Conservation (phyloP, 1,140 invertebrate species). For the Drosophila gunungcola region DNA sequence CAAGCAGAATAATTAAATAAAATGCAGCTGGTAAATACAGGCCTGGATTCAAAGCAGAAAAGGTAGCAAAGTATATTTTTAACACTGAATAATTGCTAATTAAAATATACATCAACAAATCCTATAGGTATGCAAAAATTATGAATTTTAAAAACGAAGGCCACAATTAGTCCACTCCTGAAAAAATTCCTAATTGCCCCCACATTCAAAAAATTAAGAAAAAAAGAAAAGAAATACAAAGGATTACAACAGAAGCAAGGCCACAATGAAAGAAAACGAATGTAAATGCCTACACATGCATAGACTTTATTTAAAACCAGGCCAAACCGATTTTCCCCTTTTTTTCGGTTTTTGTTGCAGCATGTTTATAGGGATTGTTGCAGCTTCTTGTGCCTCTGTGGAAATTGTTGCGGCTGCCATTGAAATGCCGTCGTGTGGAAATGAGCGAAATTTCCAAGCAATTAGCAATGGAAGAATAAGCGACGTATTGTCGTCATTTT, state of each 20-base stretch:
- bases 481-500: slow-evolving; percentile 27
- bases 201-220: slow-evolving; percentile 36
- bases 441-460: slow-evolving; percentile 79
- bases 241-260: slow-evolving; percentile 3
- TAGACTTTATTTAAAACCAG: slow-evolving; percentile 55
- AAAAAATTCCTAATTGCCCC: background rate
- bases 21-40: slow-evolving; percentile 10
- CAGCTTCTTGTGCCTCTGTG: slow-evolving; percentile 36
- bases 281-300: slow-evolving; percentile 45
- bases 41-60: background rate
- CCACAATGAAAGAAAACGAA: slow-evolving; percentile 31
- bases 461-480: slow-evolving; percentile 61
- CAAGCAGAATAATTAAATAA: slow-evolving; percentile 31
- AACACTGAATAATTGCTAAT: background rate
- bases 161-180: background rate
- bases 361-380: slow-evolving; percentile 53
- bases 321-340: slow-evolving; percentile 49
- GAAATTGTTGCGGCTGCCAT: slow-evolving; percentile 70
- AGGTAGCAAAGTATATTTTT: background rate
- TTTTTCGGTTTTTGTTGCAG: slow-evolving; percentile 17
- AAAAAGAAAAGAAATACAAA: slow-evolving; percentile 25
- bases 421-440: slow-evolving; percentile 70
- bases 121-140: background rate
- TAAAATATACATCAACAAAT: background rate
- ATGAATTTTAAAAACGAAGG: background rate